Evolutionary conservation across 2,797 vertebrate genomes (phyloP).

Genomic region (Oreortyx pictus): DNA sequence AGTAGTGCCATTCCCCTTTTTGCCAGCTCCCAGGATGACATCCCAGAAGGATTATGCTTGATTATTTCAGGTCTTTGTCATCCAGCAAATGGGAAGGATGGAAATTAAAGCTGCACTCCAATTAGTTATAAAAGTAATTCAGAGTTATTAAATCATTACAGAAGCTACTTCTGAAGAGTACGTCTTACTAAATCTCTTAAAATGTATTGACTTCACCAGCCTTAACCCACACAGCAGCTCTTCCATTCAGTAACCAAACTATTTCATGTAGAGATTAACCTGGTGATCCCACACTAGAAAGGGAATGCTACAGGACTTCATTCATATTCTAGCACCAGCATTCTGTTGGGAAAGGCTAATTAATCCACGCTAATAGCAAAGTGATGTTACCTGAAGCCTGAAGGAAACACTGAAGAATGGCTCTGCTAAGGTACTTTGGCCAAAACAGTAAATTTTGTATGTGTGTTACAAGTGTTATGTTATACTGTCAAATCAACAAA

Average conservation of each 20-base stretch:
- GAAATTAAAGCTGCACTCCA: slow-evolving; percentile 64
- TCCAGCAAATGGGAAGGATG: slow-evolving; percentile 57
- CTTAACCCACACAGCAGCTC: slow-evolving; percentile 62
- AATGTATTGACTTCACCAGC: slow-evolving; percentile 75
- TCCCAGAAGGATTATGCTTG: slow-evolving; percentile 42
- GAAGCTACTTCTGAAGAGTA: slow-evolving; percentile 67
- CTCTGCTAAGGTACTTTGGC: not conserved
- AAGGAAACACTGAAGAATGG: slow-evolving; percentile 30
- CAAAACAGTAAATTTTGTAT: not conserved
- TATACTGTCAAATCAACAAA: not conserved
- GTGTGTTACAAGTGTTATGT: not conserved
- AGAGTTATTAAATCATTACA: slow-evolving; percentile 72
- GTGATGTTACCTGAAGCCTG: slow-evolving; percentile 16
- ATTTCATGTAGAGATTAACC: slow-evolving; percentile 80
- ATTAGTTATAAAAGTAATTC: slow-evolving; percentile 74
- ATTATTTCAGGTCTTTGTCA: slow-evolving; percentile 69
- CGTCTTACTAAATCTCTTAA: slow-evolving; percentile 76
- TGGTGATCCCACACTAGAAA: slow-evolving; percentile 76
- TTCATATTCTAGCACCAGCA: slow-evolving; percentile 65
- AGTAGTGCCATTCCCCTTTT: not conserved
- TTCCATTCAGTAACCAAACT: slow-evolving; percentile 66
- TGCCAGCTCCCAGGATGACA: not conserved
- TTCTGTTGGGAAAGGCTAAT: slow-evolving; percentile 62
- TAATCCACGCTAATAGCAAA: slow-evolving; percentile 64
- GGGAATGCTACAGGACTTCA: slow-evolving; percentile 69